Evolutionary conservation across 1,140 invertebrate species (phyloP).

Genomic region (Drosophila orosa): DNA sequence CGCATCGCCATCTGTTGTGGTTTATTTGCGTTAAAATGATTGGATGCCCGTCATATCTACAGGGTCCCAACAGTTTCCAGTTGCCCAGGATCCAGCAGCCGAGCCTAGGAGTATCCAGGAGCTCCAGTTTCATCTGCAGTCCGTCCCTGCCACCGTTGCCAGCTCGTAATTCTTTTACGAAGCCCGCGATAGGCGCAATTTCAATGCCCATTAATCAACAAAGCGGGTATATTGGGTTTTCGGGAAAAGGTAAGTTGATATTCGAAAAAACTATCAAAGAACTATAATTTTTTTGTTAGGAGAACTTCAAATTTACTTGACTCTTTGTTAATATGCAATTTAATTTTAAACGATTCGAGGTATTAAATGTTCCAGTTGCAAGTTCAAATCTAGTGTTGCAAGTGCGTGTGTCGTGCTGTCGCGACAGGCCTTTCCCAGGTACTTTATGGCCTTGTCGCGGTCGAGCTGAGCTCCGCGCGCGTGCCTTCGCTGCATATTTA

Average conservation of each 20-base stretch:
- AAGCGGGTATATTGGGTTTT: neutral
- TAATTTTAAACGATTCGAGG: neutral
- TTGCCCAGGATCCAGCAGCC: constrained; percentile 13
- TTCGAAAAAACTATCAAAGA: neutral
- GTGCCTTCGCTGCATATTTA: constrained; percentile 78
- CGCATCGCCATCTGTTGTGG: constrained; percentile 79
- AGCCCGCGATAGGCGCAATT: constrained; percentile 54
- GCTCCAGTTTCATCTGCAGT: constrained; percentile 9
- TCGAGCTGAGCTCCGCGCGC: constrained; percentile 56
- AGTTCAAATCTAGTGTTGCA: constrained; percentile 14
- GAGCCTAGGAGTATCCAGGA: constrained; percentile 7
- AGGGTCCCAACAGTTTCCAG: constrained; percentile 18
- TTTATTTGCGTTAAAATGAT: constrained; percentile 83
- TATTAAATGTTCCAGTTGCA: too few relatives aligned
- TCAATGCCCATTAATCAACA: neutral
- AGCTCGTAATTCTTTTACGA: constrained; percentile 80
- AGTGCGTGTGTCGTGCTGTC: constrained; percentile 48
- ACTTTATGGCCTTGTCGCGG: constrained; percentile 78
- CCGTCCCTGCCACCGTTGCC: constrained; percentile 45
- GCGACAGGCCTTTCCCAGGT: constrained; percentile 66
- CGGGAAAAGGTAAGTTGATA: neutral
- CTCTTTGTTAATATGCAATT: rapidly evolving
- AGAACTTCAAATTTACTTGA: neutral
- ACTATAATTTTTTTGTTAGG: neutral
- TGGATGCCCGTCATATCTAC: constrained; percentile 80